Percentiles rank a stretch among this genome's conserved stretches.
phyloP scores from a whole-genome alignment of 2,113 vertebrate genomes.

The Anser brachyrhynchus region DNA sequence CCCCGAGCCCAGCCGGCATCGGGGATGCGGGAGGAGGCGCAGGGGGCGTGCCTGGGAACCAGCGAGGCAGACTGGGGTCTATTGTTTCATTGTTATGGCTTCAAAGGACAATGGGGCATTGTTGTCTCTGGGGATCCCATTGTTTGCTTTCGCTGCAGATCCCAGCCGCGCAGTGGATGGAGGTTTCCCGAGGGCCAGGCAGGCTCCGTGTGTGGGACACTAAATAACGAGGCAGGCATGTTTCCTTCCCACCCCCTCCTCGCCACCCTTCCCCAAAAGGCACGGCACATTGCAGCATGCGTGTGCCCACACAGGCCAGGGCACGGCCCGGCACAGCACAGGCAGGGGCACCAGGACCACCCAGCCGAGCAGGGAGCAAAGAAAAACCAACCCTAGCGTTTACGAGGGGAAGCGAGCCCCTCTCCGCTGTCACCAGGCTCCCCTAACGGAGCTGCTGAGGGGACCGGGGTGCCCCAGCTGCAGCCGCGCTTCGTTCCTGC shows the following conservation, averaged over 20 bases:
- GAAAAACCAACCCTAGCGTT: not conserved
- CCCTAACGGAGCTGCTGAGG: not conserved
- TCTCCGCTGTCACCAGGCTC: not conserved
- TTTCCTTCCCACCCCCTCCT: not conserved
- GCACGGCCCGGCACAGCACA: not conserved
- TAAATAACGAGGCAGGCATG: not conserved
- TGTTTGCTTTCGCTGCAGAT: slow-evolving; percentile 48
- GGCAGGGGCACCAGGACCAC: not conserved
- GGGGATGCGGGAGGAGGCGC: not conserved
- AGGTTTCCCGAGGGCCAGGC: slow-evolving; percentile 58
- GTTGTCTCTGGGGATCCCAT: slow-evolving; percentile 65
- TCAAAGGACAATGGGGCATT: slow-evolving; percentile 69
- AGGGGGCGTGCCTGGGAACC: slow-evolving; percentile 23
- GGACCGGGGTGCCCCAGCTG: not conserved
- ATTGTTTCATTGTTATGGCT: slow-evolving; percentile 63
- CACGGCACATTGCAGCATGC: not conserved
- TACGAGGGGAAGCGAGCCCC: fast-evolving
- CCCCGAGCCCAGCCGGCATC: not conserved
- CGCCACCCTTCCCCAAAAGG: not conserved
- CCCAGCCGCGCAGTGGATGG: not conserved
- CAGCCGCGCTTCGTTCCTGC: fast-evolving
- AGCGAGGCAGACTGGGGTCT: slow-evolving; percentile 22
- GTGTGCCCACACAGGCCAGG: not conserved
- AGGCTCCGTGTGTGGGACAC: slow-evolving; percentile 51
- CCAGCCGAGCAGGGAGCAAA: not conserved